Evolutionary conservation across 30 jellyfish, hydroid and myxozoan species (phyloP).

Genomic region (Sanderia malayensis): DNA sequence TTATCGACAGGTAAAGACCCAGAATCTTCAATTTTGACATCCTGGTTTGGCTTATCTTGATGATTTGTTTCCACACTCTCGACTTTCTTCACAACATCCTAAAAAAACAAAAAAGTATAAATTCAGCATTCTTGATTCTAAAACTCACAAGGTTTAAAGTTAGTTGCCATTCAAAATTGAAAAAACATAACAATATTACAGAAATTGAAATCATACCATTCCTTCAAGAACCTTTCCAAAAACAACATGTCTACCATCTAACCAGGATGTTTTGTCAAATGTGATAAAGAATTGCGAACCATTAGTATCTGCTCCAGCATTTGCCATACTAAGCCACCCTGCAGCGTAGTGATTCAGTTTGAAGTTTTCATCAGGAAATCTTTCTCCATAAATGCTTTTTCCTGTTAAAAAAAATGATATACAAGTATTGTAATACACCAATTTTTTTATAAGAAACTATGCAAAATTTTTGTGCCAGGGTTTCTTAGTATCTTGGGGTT

Average conservation of each 20-base stretch:
- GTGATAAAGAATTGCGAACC: conserved; percentile 98
- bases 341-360: conserved; percentile 72
- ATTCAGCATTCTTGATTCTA: no score
- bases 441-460: no score
- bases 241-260: conserved; percentile 95
- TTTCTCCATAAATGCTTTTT: conserved; percentile 93
- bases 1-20: conserved; percentile 66
- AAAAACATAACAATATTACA: no score
- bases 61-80: conserved; percentile 39
- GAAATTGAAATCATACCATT: no score
- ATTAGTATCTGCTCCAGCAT: conserved; percentile 98
- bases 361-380: conserved; percentile 97
- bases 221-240: conserved; percentile 97
- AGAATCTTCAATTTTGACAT: conserved; percentile 42
- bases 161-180: no score
- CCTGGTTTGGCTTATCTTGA: conserved; percentile 57
- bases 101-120: background rate
- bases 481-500: no score
- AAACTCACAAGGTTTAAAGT: no score
- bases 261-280: conserved; percentile 91
- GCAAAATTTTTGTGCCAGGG: no score
- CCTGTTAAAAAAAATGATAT: conserved; percentile 48
- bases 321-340: conserved; percentile 98
- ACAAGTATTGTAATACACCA: no score
- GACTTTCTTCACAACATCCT: conserved; percentile 59